Base-by-base conservation (phyloP, 2,888 invertebrate genomes). In the Capitulum mitella region DNA sequence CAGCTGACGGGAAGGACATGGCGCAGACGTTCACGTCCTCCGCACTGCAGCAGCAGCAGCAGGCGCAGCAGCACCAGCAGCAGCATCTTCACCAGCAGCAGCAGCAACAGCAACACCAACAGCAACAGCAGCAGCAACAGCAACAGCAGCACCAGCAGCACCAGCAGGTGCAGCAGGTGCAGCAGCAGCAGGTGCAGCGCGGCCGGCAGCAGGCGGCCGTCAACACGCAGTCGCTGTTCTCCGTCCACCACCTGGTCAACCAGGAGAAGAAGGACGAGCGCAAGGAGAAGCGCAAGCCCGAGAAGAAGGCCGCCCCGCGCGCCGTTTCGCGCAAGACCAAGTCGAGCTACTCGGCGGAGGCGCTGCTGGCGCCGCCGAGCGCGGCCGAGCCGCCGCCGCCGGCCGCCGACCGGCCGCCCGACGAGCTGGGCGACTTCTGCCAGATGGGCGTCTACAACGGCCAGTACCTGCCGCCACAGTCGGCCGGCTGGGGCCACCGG, bases 301-400 rank as follows among this genome's bases (percentile, higher is more conserved):
- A 70, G 8, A 70, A 70, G 40, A 70, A 70, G 37, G 10, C 26
- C 8, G 10, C 40, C 12, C 26, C 37, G 26, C 37, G 70, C 26
- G 16, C 37, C 19, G 40, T 26, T 8, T 37, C 70, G 34, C 70
- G 70, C 37, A 70, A 70, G 70, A 40, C 37, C 40, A 70, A 70
- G 70, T 70, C 70, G 26, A 70, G 70, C 70, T 70, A 70, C 70
- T 70, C 70, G 2, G 70, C 70, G 0, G 70, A 70, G 26, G 70
- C 70, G 37, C 40, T 70, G 70, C 40, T 70, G 40, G 70, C 70
- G 22, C 70, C 70, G 0, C 40, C 40, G 1, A 34, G 5, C 22
- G 51, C 5, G 34, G 14, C 64, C 0, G 34, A 32, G 19, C 14
- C 29, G 64, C 64, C 34, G 10, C 8, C 32, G 29, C 61, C 61